Base-by-base conservation (phyloP, 1,140 invertebrate genomes). In the Parasteatoda tepidariorum region DNA sequence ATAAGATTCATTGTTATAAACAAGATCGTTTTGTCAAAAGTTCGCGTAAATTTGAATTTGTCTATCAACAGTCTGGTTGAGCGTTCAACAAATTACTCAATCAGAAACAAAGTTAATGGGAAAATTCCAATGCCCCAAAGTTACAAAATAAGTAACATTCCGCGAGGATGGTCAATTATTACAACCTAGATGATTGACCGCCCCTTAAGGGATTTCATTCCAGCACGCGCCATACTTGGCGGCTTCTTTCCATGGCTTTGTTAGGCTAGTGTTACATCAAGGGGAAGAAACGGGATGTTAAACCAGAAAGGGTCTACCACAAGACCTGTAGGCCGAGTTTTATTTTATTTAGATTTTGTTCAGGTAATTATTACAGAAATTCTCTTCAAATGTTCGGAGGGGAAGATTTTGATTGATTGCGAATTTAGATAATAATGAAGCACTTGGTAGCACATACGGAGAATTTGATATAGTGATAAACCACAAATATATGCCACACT, bases 201-300 rank as follows among this genome's bases (percentile, higher is more conserved):
- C 48, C 48, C 68, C 30, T 28, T 6, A n/a, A n/a, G n/a, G 68
- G 68, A 48, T 4, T 22, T 71, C 68, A 71, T 71, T 71, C 68
- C 48, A 31, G 26, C 68, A 71, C 68, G 68, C 54, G 64, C 34
- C 64, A n/a, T n/a, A 24, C 7, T 31, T 41, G 15, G 31, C 28
- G 30, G 54, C 54, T 13, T n/a, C 26, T 11, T 9, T 30, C 9
- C 38, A 48, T 3, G 26, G 31, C 41, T 41, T 71, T 41, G 57
- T 18, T 71, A 48, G 54, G 68, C 68, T 71, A 71, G 68, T 71
- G 57, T 41, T 71, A 22, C 15, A 68, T 5, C 33, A 18, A 68
- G 33, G 9, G 4, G 38, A 48, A 18, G 38, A 9, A 2, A 48
- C n/a, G 38, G 18, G 18, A 48, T 48, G 38, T 13, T 48, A 48